phyloP scores from a whole-genome alignment of 2,113 vertebrate species.

The Spilogale gracilis region DNA sequence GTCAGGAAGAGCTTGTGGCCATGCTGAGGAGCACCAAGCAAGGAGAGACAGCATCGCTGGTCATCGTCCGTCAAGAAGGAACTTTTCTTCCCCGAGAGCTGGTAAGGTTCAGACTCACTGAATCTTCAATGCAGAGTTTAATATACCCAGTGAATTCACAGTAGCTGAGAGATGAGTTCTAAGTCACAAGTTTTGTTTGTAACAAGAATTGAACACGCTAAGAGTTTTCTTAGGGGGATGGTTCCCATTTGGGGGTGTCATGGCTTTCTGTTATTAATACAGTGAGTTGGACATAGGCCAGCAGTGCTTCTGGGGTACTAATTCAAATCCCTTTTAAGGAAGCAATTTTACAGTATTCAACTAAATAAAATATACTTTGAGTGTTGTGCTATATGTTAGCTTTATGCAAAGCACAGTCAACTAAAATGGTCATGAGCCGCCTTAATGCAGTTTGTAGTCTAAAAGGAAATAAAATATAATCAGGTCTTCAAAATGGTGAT shows the following conservation, averaged over 20 bases:
- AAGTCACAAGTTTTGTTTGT: not conserved
- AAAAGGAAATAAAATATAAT: not conserved
- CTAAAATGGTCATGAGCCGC: not conserved
- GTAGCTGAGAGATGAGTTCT: conserved; percentile 3
- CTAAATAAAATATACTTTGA: not conserved
- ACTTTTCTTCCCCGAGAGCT: conserved; percentile 96
- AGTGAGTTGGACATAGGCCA: not conserved
- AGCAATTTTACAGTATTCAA: not conserved
- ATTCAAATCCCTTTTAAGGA: not conserved
- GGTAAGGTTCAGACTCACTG: conserved; percentile 89
- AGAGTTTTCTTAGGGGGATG: not conserved
- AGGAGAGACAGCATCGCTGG: conserved; percentile 93
- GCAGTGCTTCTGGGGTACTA: not conserved
- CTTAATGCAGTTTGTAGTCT: not conserved
- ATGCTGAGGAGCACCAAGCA: conserved; percentile 97
- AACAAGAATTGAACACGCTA: not conserved
- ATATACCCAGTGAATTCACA: not conserved
- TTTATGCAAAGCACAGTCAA: not conserved
- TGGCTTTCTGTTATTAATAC: not conserved
- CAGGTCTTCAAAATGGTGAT: not conserved
- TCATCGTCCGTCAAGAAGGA: conserved; percentile 95
- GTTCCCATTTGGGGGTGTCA: not conserved
- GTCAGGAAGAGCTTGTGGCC: conserved; percentile 96
- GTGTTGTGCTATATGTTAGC: not conserved
- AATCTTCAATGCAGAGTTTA: conserved; percentile 6